phyloP scores from a whole-genome alignment of 2,888 invertebrate species.

The Ennomos erosarius region DNA sequence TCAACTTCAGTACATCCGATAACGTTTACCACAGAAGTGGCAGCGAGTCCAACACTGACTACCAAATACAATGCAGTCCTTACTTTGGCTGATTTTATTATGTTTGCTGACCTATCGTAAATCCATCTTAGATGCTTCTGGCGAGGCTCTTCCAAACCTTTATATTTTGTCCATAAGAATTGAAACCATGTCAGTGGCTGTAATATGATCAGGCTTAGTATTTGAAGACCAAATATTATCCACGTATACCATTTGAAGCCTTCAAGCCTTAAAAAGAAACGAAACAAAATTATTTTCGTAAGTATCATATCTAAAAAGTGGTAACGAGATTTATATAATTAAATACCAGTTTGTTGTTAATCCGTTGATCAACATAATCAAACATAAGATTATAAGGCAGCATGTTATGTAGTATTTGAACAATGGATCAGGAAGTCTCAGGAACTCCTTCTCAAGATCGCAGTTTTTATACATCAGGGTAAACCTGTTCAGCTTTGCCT shows the following conservation, averaged over 20 bases:
- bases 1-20: conserved; percentile 67
- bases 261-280: conserved; percentile 57
- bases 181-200: conserved; percentile 91
- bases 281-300: not conserved
- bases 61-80: conserved; percentile 88
- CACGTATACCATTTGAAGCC: conserved; percentile 68
- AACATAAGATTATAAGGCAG: conserved; percentile 65
- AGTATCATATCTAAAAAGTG: not conserved
- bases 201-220: conserved; percentile 74
- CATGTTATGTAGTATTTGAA: conserved; percentile 90
- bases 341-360: conserved; percentile 74
- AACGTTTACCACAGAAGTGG: conserved; percentile 88
- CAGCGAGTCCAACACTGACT: conserved; percentile 87
- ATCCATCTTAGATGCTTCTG: conserved; percentile 81
- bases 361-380: conserved; percentile 69
- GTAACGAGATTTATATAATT: conserved; percentile 4
- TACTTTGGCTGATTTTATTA: conserved; percentile 87
- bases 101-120: conserved; percentile 85
- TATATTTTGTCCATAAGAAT: conserved; percentile 86
- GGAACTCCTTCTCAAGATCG: conserved; percentile 89
- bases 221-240: conserved; percentile 54
- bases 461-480: conserved; percentile 79
- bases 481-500: conserved; percentile 81
- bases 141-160: conserved; percentile 83
- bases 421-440: conserved; percentile 91